phyloP scores from a whole-genome alignment of 2,113 vertebrate species.

The Dascyllus trimaculatus region DNA sequence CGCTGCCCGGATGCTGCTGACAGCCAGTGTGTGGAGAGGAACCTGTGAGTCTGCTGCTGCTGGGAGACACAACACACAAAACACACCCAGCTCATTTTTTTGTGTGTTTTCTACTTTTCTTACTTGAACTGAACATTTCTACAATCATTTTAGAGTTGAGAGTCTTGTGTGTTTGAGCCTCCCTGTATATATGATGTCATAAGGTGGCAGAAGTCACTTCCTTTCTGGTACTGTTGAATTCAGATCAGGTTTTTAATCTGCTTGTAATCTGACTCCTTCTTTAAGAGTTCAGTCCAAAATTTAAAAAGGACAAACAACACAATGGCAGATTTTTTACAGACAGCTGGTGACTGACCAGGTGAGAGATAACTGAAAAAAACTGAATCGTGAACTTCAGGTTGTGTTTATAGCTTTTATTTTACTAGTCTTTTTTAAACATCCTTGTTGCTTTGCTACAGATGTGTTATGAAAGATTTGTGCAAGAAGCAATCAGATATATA shows the following conservation, averaged over 20 bases:
- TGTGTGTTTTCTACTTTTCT: slow-evolving; percentile 30
- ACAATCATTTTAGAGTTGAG: neutral
- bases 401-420: slow-evolving; percentile 21
- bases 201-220: neutral
- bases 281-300: no score
- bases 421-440: neutral
- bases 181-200: slow-evolving; percentile 17
- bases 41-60: slow-evolving; percentile 45
- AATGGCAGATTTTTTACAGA: no score
- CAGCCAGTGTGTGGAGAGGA: slow-evolving; percentile 86
- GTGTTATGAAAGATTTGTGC: slow-evolving; percentile 6
- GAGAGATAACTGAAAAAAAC: slow-evolving; percentile 2
- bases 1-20: slow-evolving; percentile 89
- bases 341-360: no score
- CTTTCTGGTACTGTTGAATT: neutral
- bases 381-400: neutral
- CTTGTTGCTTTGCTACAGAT: slow-evolving; percentile 9
- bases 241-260: neutral
- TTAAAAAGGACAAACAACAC: no score
- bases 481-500: slow-evolving; percentile 1
- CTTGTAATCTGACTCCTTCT: neutral
- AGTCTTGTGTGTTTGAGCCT: slow-evolving; percentile 1
- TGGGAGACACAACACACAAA: no score
- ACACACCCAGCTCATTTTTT: neutral
- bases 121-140: slow-evolving; percentile 55